phyloP scores from a whole-genome alignment of 2,113 vertebrate species.

The Todiramphus saurophagus region DNA sequence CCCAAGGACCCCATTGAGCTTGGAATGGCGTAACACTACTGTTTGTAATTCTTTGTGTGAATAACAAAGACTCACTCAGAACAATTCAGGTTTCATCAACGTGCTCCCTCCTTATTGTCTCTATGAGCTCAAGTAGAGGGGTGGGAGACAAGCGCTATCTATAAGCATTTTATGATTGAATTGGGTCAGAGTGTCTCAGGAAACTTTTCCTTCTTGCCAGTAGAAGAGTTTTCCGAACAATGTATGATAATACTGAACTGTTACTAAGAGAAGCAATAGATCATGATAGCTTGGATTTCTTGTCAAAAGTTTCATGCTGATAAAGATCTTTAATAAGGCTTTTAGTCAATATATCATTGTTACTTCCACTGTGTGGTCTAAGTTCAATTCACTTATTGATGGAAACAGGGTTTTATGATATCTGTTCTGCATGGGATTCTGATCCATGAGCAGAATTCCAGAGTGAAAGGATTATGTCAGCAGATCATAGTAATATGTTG shows the following conservation, averaged over 20 bases:
- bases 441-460: not conserved
- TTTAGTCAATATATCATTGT: not conserved
- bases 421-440: not conserved
- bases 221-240: not conserved
- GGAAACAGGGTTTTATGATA: not conserved
- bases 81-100: not conserved
- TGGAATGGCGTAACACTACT: not conserved
- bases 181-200: not conserved
- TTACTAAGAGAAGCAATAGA: not conserved
- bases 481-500: not conserved
- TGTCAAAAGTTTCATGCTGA: not conserved
- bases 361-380: not conserved
- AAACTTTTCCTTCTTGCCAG: not conserved
- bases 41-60: not conserved
- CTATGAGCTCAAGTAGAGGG: not conserved
- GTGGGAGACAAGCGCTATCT: not conserved
- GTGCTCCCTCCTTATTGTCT: not conserved
- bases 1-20: constrained; percentile 4
- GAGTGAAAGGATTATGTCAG: not conserved
- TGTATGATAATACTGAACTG: not conserved
- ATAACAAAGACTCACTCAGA: constrained; percentile 2
- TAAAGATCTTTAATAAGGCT: not conserved
- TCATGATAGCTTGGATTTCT: not conserved
- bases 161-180: not conserved
- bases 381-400: not conserved